phyloP scores from a whole-genome alignment of 2,888 invertebrate genomes.

The Yponomeuta sedellus region DNA sequence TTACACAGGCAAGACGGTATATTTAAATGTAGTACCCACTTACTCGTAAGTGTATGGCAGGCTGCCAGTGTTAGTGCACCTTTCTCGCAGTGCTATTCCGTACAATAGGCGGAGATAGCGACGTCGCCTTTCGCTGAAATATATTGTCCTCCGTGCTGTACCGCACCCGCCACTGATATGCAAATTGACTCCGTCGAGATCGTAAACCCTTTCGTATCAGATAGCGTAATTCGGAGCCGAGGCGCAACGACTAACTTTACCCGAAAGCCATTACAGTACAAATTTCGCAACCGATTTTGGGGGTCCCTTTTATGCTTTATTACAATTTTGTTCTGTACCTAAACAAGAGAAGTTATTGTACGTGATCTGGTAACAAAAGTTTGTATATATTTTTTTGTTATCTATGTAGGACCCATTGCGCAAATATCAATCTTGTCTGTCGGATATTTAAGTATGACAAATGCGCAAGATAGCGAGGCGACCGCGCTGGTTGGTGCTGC shows the following conservation, averaged over 20 bases:
- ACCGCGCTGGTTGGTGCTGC: conserved; percentile 20
- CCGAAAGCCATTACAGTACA: conserved; percentile 11
- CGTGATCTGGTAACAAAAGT: not conserved
- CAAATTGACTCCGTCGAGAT: conserved; percentile 62
- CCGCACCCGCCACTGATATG: conserved; percentile 57
- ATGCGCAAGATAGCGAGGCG: conserved; percentile 42
- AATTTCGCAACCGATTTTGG: conserved; percentile 9
- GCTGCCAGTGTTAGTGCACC: conserved; percentile 43
- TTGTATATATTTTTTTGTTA: conserved; percentile 3
- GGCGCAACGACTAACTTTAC: conserved; percentile 38
- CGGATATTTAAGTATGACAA: conserved; percentile 20
- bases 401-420: not conserved
- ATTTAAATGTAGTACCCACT: conserved; percentile 10
- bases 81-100: conserved; percentile 37
- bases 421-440: conserved; percentile 8
- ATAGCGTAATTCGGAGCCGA: conserved; percentile 58
- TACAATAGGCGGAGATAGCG: conserved; percentile 59
- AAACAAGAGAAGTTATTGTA: not conserved
- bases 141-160: conserved; percentile 45
- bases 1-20: not conserved
- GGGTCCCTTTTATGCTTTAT: conserved; percentile 5
- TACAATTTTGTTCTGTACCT: not conserved
- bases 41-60: conserved; percentile 33
- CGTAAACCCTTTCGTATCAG: conserved; percentile 65
- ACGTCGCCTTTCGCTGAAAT: conserved; percentile 56